phyloP scores from a whole-genome alignment of 92 coral and sea anemone genomes.

The Palythoa heliodiscus region DNA sequence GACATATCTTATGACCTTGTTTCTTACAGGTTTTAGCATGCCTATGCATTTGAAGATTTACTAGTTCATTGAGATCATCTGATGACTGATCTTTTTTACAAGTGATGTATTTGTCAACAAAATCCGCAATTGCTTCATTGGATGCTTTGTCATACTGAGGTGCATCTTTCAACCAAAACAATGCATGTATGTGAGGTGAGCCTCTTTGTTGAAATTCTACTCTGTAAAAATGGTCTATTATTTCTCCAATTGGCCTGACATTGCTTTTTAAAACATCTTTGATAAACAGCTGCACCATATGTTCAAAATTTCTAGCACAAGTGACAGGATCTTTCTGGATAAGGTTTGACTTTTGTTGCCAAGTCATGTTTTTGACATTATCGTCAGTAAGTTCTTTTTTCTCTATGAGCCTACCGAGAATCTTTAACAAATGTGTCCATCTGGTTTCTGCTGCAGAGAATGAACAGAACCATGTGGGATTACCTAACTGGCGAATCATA shows the following conservation, averaged over 20 bases:
- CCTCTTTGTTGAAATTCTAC: too few species aligned
- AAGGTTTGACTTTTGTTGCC: slow-evolving; percentile 68
- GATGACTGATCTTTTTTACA: too few species aligned
- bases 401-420: slow-evolving; percentile 61
- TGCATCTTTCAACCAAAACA: too few species aligned
- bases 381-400: slow-evolving; percentile 59
- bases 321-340: not conserved
- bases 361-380: slow-evolving; percentile 59
- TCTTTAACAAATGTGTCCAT: slow-evolving; percentile 67
- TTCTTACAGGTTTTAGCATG: slow-evolving; percentile 71
- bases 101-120: too few species aligned
- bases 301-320: slow-evolving; percentile 32
- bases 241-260: slow-evolving; percentile 51
- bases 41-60: slow-evolving; percentile 60
- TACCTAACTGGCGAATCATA: slow-evolving; percentile 75
- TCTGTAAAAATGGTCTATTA: too few species aligned
- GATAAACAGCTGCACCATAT: slow-evolving; percentile 68
- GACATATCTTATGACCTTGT: slow-evolving; percentile 53
- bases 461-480: slow-evolving; percentile 74
- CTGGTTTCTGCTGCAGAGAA: slow-evolving; percentile 85
- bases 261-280: slow-evolving; percentile 54
- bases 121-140: too few species aligned
- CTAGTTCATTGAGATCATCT: too few species aligned
- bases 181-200: too few species aligned
- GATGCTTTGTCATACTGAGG: too few species aligned